phyloP scores from a whole-genome alignment of 2,797 vertebrate species.

The Leucoraja ocellata region DNA sequence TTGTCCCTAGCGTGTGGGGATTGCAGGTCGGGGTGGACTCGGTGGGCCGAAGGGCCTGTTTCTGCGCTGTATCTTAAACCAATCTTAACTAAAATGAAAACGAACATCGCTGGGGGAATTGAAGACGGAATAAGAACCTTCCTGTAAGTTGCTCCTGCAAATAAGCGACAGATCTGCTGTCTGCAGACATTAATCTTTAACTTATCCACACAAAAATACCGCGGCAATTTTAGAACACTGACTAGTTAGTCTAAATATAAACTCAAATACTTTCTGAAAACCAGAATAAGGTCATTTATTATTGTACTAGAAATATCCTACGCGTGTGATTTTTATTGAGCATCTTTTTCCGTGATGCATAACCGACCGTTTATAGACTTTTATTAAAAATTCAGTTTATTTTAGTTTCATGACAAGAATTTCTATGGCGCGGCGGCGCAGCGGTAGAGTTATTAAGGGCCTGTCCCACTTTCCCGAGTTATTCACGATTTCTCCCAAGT shows the following conservation, averaged over 20 bases:
- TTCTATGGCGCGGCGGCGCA: no score
- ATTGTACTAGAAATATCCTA: no score
- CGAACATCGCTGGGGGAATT: background rate
- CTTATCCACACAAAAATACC: background rate
- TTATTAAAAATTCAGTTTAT: no score
- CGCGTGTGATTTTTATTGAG: background rate
- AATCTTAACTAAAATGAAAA: background rate
- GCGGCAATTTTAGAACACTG: background rate
- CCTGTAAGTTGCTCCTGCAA: background rate
- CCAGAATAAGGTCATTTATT: background rate
- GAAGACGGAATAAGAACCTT: background rate
- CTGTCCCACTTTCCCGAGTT: no score
- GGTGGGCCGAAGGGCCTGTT: no score
- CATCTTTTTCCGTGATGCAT: background rate
- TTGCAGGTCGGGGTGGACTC: no score
- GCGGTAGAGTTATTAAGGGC: no score
- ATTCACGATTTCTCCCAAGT: no score
- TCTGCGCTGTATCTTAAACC: no score
- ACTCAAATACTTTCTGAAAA: background rate
- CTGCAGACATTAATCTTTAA: background rate
- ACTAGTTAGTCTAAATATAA: background rate
- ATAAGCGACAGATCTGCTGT: background rate
- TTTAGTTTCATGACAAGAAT: no score
- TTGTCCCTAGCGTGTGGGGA: no score
- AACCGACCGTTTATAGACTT: background rate